Evolutionary conservation across 2,888 invertebrate genomes (phyloP), one percentile per base, ranked within the genome.

Genomic region (Sphaeridia pumilis): DNA sequence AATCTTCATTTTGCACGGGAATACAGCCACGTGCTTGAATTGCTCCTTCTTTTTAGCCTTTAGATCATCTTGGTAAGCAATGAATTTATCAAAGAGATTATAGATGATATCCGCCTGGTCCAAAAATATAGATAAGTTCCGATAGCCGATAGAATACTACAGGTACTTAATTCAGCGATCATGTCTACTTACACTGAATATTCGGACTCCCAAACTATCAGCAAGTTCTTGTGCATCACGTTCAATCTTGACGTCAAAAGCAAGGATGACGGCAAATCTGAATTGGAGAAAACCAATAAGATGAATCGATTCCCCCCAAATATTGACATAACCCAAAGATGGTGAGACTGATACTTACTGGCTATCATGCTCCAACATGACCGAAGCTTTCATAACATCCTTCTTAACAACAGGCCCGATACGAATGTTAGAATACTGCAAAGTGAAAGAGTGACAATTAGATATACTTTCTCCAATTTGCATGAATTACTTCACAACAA

Each of bases 321-420:
- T n/a, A n/a, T n/a, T n/a, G n/a, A n/a, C n/a, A n/a, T n/a, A n/a
- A 31, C 7, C 14, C 7, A 31, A 31, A 31, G 14, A 31, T 14
- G 14, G 14, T 31, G 31, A 7, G 31, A 31, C n/a, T 31, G 31
- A 31, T 31, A 81, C 82, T 81, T 72, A 92, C 81, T 90, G 88
- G 55, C 86, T 82, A 69, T 97, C 95, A 72, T 95, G 94, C 70
- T 98, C 97, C 75, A 98, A 74, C 98, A 99, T 99, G 63, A 88
- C 90, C n/a, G 97, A 95, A 21, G 97, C 95, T 70, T 92, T 95
- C 90, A 97, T 97, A 41, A 99, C 94, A 74, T 99, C 98, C 70
- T 89, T 88, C 73, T 93, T 97, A 66, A 97, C 98, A 50, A 99
- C 95, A 27, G 98, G 98, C 14, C 98, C 98, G 74, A 99, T 98